Evolutionary conservation across 2,113 vertebrate genomes (phyloP).

Genomic region (Oreamnos americanus): DNA sequence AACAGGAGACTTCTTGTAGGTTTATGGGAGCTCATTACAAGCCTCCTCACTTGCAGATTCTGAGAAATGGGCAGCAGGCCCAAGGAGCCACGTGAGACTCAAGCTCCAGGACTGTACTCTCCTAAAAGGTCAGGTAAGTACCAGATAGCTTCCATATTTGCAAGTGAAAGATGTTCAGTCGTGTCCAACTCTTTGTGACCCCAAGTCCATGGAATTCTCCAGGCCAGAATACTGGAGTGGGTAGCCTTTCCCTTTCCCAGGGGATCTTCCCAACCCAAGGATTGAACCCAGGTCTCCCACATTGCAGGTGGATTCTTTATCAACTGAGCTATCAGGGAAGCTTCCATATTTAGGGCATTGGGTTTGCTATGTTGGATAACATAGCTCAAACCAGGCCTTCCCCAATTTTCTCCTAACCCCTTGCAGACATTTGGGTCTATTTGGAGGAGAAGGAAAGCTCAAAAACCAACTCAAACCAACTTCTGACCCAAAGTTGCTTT

Average conservation of each 20-base stretch:
- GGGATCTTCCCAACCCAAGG: neutral
- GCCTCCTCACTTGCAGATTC: neutral
- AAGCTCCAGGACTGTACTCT: neutral
- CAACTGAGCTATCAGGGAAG: neutral
- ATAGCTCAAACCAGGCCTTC: neutral
- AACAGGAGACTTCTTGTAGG: neutral
- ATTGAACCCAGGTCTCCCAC: too few relatives aligned
- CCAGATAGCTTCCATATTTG: neutral
- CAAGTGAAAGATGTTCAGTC: neutral
- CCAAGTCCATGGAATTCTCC: neutral
- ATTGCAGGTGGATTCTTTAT: neutral
- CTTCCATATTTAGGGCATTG: neutral
- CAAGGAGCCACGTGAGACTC: neutral
- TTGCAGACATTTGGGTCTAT: neutral
- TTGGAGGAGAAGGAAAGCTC: neutral
- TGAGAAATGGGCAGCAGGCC: neutral
- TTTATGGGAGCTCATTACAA: neutral
- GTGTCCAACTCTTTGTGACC: rapidly evolving
- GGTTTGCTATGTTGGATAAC: neutral
- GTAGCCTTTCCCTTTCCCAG: neutral
- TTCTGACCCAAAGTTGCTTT: neutral
- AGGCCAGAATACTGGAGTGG: neutral
- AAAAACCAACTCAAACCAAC: neutral
- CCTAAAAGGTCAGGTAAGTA: neutral
- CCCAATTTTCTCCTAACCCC: neutral